Conservation (phyloP, 1,140 invertebrate species). For the Atta texana region DNA sequence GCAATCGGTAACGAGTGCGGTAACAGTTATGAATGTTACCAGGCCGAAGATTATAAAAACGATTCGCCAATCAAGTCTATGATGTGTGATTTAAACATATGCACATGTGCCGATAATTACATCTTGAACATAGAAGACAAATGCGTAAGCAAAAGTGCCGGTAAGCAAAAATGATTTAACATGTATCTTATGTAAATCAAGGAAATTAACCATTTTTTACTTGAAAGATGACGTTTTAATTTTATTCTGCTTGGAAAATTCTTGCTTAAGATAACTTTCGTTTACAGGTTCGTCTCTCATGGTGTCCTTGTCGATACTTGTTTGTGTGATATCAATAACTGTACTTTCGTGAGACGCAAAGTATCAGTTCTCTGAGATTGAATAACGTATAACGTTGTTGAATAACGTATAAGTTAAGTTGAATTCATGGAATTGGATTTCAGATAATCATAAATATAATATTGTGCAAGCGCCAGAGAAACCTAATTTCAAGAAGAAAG, state of each 20-base stretch:
- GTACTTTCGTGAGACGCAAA: not conserved
- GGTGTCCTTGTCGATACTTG: not conserved
- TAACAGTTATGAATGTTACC: conserved; percentile 65
- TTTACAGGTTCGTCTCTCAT: conserved; percentile 35
- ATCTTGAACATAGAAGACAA: not conserved
- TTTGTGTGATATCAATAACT: not conserved
- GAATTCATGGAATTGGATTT: not conserved
- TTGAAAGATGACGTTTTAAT: not conserved
- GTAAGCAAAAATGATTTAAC: conserved; percentile 25
- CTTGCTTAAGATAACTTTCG: not conserved
- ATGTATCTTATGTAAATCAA: not conserved
- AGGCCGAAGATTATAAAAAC: conserved; percentile 21
- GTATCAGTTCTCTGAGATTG: not conserved
- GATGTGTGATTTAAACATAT: conserved; percentile 34
- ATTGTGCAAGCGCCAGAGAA: not conserved
- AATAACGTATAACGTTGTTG: not conserved
- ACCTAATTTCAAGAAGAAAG: not conserved
- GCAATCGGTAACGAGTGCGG: conserved; percentile 47
- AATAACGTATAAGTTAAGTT: too few species aligned
- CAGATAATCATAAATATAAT: not conserved
- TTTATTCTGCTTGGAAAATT: not conserved
- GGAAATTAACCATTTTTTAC: not conserved
- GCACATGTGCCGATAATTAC: conserved; percentile 52
- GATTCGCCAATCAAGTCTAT: conserved; percentile 4
- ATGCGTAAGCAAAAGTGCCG: conserved; percentile 44